Evolutionary conservation across 2,888 invertebrate genomes (phyloP), one percentile per base, ranked within the genome.

Genomic region (Zhuqinia jingwanae): DNA sequence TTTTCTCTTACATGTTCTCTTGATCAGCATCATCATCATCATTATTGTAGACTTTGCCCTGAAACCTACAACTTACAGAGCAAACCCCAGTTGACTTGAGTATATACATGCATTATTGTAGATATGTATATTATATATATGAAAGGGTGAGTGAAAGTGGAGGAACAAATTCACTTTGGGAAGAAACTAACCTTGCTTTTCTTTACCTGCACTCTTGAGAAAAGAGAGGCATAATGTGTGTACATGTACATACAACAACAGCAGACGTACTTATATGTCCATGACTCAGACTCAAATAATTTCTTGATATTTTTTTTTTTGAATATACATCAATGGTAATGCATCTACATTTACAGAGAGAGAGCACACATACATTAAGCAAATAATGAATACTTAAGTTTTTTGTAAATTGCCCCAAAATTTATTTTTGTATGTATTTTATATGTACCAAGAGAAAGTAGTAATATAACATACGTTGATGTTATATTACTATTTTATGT

Each of bases 81-180:
- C 3, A 42, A 17, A 45, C 8, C 63, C 27, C n/a, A n/a, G n/a
- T n/a, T n/a, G n/a, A n/a, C n/a, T n/a, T n/a, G n/a, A n/a, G n/a
- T n/a, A n/a, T n/a, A n/a, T n/a, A n/a, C n/a, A n/a, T n/a, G n/a
- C n/a, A n/a, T n/a, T n/a, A n/a, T n/a, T n/a, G n/a, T n/a, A n/a
- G n/a, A n/a, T n/a, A n/a, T n/a, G n/a, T n/a, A n/a, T n/a, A n/a
- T n/a, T n/a, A n/a, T n/a, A n/a, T n/a, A n/a, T n/a, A n/a, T 22
- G 68, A 45, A n/a, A 13, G 20, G 42, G 13, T 36, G 63, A 30
- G 63, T 36, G 45, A 42, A 68, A 68, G 68, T 68, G 17, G n/a
- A 11, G 15, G 65, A 79, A 36, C 79, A 68, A 79, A 79, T 68
- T 79, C 65, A 70, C 65, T 56, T 58, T 36, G 5, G 17, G 22